Conservation (phyloP, 2,113 vertebrate genomes). For the Nesoenas mayeri region DNA sequence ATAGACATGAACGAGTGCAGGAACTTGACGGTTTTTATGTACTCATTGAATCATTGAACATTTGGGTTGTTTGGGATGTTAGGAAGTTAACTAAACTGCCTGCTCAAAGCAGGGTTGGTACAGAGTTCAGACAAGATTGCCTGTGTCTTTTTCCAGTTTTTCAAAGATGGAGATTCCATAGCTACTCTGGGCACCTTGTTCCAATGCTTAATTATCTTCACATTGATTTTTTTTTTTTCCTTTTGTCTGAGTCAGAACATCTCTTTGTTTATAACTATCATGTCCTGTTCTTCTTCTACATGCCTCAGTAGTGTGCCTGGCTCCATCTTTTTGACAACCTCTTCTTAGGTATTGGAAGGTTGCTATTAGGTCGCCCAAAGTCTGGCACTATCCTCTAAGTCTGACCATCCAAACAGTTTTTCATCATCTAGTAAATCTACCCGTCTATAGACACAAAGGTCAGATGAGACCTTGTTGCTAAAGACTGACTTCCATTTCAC, state of each 20-base stretch:
- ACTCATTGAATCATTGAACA: neutral
- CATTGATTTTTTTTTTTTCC: neutral
- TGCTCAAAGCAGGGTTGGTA: neutral
- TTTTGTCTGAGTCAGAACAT: neutral
- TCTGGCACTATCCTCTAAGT: neutral
- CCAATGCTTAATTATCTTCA: neutral
- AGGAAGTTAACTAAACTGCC: neutral
- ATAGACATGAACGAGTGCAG: neutral
- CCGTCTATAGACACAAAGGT: neutral
- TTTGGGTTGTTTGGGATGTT: neutral
- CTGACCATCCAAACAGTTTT: neutral
- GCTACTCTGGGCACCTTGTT: neutral
- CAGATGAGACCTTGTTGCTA: neutral
- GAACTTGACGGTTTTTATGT: neutral
- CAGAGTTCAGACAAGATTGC: neutral
- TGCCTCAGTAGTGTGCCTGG: neutral
- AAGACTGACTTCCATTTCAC: neutral
- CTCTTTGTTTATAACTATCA: neutral
- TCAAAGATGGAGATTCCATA: neutral
- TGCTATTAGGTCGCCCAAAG: neutral
- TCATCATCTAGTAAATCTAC: neutral
- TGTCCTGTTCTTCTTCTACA: neutral
- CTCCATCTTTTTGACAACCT: neutral
- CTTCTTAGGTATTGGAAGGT: neutral
- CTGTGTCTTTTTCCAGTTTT: neutral